Evolutionary conservation across 2,113 vertebrate species (phyloP).

Genomic region (Gnathonemus echidnorhynchus): DNA sequence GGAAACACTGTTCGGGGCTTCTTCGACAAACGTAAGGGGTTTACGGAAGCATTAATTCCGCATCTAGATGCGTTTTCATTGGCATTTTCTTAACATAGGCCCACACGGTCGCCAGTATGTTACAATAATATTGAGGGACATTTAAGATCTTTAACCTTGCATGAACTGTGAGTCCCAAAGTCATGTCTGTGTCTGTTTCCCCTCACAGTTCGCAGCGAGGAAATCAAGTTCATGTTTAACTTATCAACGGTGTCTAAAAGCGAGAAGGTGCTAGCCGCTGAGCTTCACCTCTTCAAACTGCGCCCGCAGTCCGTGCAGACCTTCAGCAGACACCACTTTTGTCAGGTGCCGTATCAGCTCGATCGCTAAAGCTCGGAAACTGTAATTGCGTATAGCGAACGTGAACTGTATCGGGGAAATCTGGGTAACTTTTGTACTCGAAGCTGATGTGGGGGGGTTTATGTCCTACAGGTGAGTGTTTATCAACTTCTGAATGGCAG

Average conservation of each 20-base stretch:
- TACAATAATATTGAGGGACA: too few relatives aligned
- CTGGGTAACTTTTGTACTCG: neutral
- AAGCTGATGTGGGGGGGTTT: neutral
- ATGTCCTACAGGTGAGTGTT: slow-evolving; percentile 65
- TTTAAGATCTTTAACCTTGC: neutral
- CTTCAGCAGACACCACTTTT: slow-evolving; percentile 70
- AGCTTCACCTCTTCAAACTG: slow-evolving; percentile 82
- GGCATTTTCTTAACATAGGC: neutral
- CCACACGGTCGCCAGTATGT: neutral
- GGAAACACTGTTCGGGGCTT: slow-evolving; percentile 87
- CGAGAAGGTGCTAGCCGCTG: slow-evolving; percentile 75
- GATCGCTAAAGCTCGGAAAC: neutral
- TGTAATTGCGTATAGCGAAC: neutral
- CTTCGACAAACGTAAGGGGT: slow-evolving; percentile 75
- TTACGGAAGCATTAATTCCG: neutral
- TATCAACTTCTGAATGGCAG: slow-evolving; percentile 66
- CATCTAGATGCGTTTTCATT: neutral
- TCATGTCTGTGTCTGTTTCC: neutral
- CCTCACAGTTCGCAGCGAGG: slow-evolving; percentile 61
- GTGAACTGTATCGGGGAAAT: neutral
- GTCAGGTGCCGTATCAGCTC: slow-evolving; percentile 57
- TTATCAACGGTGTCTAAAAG: slow-evolving; percentile 70
- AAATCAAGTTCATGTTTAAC: slow-evolving; percentile 70
- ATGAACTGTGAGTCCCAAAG: neutral
- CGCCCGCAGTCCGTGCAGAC: slow-evolving; percentile 37